Percentiles rank a stretch among this genome's conserved stretches.
phyloP scores from a whole-genome alignment of 1,140 invertebrate genomes.

The Vanessa atalanta region DNA sequence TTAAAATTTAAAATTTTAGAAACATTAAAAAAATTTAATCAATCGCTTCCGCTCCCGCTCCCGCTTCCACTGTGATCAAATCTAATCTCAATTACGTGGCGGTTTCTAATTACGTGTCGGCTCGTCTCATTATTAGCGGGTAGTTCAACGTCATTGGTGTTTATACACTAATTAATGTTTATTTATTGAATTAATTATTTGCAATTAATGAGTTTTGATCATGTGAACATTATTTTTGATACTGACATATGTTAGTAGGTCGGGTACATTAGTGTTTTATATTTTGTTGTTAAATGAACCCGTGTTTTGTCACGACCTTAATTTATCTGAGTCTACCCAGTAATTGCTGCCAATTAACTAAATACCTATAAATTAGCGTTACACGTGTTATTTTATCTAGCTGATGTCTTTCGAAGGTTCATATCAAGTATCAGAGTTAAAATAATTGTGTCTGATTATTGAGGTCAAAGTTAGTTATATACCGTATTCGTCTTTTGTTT shows the following conservation, averaged over 20 bases:
- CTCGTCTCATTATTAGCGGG: conserved; percentile 15
- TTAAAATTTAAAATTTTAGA: not conserved
- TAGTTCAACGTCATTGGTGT: conserved; percentile 11
- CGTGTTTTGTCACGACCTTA: too few relatives aligned
- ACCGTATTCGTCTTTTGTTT: too few relatives aligned
- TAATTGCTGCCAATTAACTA: too few relatives aligned
- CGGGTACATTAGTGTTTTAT: not conserved
- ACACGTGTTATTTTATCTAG: too few relatives aligned
- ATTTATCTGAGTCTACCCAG: too few relatives aligned
- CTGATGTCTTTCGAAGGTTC: too few relatives aligned
- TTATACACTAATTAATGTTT: conserved; percentile 11
- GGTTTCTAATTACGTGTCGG: conserved; percentile 18
- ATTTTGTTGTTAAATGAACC: too few relatives aligned
- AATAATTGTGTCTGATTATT: too few relatives aligned
- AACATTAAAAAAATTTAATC: not conserved
- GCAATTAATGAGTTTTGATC: not conserved
- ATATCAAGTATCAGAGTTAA: too few relatives aligned
- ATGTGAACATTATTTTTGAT: not conserved
- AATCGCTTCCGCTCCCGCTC: not conserved
- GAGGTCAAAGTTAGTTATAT: too few relatives aligned
- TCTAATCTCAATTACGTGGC: conserved; percentile 9
- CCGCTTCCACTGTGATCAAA: not conserved
- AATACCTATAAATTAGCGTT: too few relatives aligned
- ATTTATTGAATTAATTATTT: not conserved
- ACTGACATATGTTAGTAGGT: not conserved